Conservation (phyloP, 2,113 vertebrate genomes). For the Cyanoderma ruficeps region DNA sequence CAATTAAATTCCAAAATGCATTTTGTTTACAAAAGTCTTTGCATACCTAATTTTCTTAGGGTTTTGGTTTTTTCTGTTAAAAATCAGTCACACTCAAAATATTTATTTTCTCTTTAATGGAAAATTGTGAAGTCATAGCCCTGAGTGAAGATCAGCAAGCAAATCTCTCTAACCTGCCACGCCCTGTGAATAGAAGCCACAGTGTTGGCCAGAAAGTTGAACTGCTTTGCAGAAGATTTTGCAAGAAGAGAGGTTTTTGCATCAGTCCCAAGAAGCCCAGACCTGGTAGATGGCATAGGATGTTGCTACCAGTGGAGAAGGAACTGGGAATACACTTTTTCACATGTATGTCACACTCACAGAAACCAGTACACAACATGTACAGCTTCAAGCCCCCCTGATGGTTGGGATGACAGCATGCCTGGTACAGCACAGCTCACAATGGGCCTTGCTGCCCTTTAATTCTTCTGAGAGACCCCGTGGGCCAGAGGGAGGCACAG, state of each 20-base stretch:
- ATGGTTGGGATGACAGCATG: not conserved
- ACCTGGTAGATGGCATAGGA: not conserved
- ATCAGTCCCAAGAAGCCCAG: not conserved
- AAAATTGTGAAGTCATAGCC: not conserved
- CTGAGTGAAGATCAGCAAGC: not conserved
- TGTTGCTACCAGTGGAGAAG: not conserved
- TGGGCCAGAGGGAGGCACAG: not conserved
- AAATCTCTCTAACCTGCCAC: not conserved
- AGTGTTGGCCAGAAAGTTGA: not conserved
- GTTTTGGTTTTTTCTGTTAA: not conserved
- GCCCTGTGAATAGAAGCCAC: not conserved
- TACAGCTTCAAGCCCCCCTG: fast-evolving
- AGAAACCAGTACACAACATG: not conserved
- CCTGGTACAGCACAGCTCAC: not conserved
- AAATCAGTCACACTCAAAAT: not conserved
- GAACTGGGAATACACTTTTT: not conserved
- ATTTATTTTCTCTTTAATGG: not conserved
- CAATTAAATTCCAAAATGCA: not conserved
- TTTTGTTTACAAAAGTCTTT: not conserved
- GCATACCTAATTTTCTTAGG: not conserved
- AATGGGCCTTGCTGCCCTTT: not conserved
- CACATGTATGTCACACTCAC: not conserved
- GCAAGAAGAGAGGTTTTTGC: not conserved
- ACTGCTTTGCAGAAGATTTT: not conserved
- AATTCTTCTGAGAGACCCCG: not conserved